These are phyloP conservation scores for Chelonia mydas DNA, from an alignment of 2,797 vertebrate genomes.

Conservation along the genomic window DNA sequence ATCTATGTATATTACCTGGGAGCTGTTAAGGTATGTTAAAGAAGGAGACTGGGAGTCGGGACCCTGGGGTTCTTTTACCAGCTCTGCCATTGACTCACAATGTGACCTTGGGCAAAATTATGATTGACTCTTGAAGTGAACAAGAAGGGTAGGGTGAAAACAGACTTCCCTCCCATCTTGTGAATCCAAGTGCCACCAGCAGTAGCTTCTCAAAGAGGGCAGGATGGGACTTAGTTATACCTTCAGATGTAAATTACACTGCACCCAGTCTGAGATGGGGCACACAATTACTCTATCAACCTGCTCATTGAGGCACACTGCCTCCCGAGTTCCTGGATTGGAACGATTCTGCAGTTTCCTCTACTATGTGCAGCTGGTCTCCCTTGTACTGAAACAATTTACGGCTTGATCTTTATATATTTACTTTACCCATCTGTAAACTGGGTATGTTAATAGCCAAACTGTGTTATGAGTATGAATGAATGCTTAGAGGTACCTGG, in stretches of 20 bases:
- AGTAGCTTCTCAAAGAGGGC: not conserved
- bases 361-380: not conserved
- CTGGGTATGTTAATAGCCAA: not conserved
- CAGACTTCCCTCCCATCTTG: not conserved
- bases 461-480: not conserved
- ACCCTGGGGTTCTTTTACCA: not conserved
- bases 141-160: not conserved
- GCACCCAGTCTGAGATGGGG: not conserved
- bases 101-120: not conserved
- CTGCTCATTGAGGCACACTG: not conserved
- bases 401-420: not conserved
- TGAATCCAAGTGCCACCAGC: not conserved
- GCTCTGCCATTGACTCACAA: not conserved
- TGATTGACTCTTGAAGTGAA: not conserved
- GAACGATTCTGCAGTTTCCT: not conserved
- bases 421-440: not conserved
- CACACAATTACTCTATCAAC: not conserved
- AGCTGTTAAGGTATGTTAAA: not conserved
- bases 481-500: not conserved
- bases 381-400: not conserved
- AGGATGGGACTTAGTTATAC: not conserved
- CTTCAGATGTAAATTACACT: not conserved
- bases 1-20: not conserved
- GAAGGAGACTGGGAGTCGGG: not conserved
- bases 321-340: not conserved